Conservation (phyloP, 1,140 invertebrate genomes). For the Musca domestica region DNA sequence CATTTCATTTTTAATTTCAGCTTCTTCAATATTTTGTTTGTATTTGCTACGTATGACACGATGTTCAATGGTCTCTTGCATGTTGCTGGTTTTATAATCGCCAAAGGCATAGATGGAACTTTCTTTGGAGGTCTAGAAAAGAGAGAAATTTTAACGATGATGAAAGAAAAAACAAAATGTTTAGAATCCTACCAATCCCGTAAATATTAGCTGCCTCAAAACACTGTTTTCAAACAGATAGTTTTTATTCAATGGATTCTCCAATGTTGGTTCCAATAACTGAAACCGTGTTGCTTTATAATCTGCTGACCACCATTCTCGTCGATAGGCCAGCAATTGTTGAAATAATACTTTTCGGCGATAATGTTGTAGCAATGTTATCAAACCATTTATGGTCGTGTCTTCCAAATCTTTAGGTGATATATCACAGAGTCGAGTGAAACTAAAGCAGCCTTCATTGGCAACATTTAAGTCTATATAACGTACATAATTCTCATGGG, state of each 20-base stretch:
- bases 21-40: constrained; percentile 33
- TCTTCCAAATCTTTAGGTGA: constrained; percentile 72
- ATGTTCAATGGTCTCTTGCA: constrained; percentile 82
- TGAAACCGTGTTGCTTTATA: constrained; percentile 32
- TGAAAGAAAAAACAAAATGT: background rate
- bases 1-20: constrained; percentile 16
- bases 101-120: constrained; percentile 70
- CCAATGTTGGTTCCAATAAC: constrained; percentile 41
- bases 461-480: constrained; percentile 52
- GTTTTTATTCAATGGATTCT: constrained; percentile 35
- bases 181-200: constrained; percentile 38
- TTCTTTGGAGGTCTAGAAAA: constrained; percentile 36
- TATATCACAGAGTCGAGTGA: constrained; percentile 71
- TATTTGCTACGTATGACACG: constrained; percentile 65
- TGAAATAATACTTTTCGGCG: constrained; percentile 32
- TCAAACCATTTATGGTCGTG: constrained; percentile 67
- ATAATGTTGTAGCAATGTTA: constrained; percentile 55
- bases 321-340: constrained; percentile 39
- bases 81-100: constrained; percentile 69
- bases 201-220: constrained; percentile 42
- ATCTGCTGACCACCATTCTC: constrained; percentile 42
- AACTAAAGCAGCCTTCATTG: constrained; percentile 46
- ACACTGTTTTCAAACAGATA: constrained; percentile 35
- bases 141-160: constrained; percentile 1
- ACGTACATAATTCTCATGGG: constrained; percentile 30